Percentiles rank a stretch among this genome's conserved stretches.
Evolutionary conservation across 2,797 vertebrate genomes (phyloP).

Genomic region (Spinibarbus caldwelli): DNA sequence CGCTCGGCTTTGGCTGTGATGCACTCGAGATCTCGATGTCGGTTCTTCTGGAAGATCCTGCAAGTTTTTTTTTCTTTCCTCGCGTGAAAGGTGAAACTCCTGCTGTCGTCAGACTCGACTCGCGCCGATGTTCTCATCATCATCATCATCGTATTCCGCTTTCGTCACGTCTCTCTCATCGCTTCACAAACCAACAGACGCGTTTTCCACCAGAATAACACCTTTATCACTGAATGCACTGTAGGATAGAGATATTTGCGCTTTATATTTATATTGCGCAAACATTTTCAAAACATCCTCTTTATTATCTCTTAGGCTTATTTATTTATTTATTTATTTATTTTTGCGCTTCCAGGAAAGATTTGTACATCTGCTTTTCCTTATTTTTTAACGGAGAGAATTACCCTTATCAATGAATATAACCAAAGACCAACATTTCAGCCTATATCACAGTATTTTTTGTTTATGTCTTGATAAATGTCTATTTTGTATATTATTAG

Average conservation of each 20-base stretch:
- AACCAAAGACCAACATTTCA: background rate
- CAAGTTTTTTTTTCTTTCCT: background rate
- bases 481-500: background rate
- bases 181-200: background rate
- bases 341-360: background rate
- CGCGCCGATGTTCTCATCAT: background rate
- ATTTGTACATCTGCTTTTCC: background rate
- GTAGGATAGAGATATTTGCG: background rate
- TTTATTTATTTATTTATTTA: too few relatives aligned
- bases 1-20: background rate
- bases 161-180: conserved; percentile 58
- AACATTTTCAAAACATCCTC: background rate
- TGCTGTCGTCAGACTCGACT: conserved; percentile 48
- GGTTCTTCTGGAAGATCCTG: conserved; percentile 15
- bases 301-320: background rate
- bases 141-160: conserved; percentile 53
- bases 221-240: background rate
- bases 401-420: background rate
- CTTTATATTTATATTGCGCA: background rate
- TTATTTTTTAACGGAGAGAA: too few relatives aligned
- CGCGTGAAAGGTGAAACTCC: conserved; percentile 45
- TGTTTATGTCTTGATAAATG: background rate
- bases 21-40: background rate
- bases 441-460: background rate
- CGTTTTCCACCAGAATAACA: background rate